Evolutionary conservation across 2,888 invertebrate species (phyloP).

Genomic region (Crepidodera aurea): DNA sequence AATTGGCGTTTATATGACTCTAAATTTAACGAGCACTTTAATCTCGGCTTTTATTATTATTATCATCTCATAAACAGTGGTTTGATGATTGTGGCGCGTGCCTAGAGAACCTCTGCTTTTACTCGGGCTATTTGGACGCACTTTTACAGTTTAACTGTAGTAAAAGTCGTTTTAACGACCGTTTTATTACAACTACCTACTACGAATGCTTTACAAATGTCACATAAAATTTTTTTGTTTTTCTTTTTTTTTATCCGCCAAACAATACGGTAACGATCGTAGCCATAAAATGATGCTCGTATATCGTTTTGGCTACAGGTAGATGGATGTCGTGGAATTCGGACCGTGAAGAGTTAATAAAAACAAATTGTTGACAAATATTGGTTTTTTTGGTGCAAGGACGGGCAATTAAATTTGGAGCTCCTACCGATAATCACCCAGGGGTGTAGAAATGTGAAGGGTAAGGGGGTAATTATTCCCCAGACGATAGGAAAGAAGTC

Average conservation of each 20-base stretch:
- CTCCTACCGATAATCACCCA: no score
- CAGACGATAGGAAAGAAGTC: no score
- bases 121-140: conserved; percentile 59
- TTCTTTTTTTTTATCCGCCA: conserved; percentile 31
- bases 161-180: conserved; percentile 62
- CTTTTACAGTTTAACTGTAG: conserved; percentile 62
- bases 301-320: conserved; percentile 12
- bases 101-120: conserved; percentile 59
- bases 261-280: conserved; percentile 31
- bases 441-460: no score
- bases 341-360: neutral
- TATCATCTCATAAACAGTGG: conserved; percentile 59
- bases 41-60: conserved; percentile 61
- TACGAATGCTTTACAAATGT: conserved; percentile 51
- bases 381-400: no score
- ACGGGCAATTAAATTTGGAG: no score
- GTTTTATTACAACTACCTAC: conserved; percentile 62
- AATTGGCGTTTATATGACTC: conserved; percentile 60
- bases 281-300: conserved; percentile 5
- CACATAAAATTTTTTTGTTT: conserved; percentile 50
- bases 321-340: neutral
- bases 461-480: no score
- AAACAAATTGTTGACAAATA: neutral
- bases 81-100: conserved; percentile 58
- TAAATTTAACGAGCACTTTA: conserved; percentile 61